Conservation (phyloP, 2,113 vertebrate genomes). For the Lathamus discolor region DNA sequence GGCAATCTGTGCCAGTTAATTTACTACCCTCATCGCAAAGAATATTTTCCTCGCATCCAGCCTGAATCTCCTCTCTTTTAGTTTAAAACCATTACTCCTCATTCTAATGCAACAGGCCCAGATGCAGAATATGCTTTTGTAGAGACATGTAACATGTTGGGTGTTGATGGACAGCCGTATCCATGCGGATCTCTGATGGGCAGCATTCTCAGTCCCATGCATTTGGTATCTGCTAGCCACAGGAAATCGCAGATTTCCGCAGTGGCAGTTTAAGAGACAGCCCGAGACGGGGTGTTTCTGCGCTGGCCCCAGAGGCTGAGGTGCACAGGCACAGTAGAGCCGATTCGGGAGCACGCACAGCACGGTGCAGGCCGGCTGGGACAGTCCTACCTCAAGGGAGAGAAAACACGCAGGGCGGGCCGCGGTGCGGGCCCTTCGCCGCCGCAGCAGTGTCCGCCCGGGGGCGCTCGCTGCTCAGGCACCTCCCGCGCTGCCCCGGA, state of each 20-base stretch:
- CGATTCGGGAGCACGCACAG: fast-evolving
- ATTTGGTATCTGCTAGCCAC: fast-evolving
- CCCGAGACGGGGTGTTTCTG: fast-evolving
- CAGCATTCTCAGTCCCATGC: fast-evolving
- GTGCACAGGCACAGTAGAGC: fast-evolving
- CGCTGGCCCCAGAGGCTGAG: not conserved
- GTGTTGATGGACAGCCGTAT: not conserved
- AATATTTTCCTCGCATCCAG: not conserved
- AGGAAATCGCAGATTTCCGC: fast-evolving
- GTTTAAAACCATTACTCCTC: not conserved
- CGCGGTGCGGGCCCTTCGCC: not conserved
- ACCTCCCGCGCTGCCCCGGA: not conserved
- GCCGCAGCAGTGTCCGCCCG: not conserved
- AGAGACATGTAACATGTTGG: fast-evolving
- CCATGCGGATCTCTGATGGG: fast-evolving
- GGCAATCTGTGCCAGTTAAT: not conserved
- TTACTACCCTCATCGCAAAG: not conserved
- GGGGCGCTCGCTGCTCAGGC: not conserved
- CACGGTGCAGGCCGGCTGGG: not conserved
- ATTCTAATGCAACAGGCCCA: not conserved
- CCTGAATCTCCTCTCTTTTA: not conserved
- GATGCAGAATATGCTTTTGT: not conserved
- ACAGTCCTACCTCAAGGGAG: too few relatives aligned
- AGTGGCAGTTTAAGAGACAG: fast-evolving
- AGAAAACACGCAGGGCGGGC: too few relatives aligned